Evolutionary conservation across 2,113 vertebrate genomes (phyloP).

Genomic region (Caranx melampygus): DNA sequence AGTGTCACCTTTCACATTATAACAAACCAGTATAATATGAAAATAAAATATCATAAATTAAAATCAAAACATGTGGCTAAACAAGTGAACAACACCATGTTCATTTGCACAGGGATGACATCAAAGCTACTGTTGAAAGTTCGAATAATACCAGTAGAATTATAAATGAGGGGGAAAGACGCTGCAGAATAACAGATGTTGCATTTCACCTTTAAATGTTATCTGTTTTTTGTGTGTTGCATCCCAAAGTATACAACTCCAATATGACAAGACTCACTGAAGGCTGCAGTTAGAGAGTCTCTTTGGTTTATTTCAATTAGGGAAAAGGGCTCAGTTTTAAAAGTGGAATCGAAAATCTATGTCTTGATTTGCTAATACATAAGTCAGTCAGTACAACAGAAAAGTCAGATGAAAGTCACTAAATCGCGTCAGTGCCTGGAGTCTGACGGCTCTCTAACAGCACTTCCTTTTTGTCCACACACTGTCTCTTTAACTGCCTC

Average conservation of each 20-base stretch:
- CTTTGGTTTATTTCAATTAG: neutral
- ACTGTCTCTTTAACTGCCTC: slow-evolving; percentile 38
- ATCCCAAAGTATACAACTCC: neutral
- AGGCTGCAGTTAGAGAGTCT: neutral
- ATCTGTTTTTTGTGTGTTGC: neutral
- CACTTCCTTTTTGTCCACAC: slow-evolving; percentile 23
- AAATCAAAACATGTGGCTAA: neutral
- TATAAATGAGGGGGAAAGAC: slow-evolving; percentile 7
- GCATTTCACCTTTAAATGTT: neutral
- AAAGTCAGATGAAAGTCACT: slow-evolving; percentile 21
- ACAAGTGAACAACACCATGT: neutral
- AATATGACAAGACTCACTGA: neutral
- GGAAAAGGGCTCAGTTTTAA: neutral
- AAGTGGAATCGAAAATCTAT: neutral
- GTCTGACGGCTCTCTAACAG: slow-evolving; percentile 26
- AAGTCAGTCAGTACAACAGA: neutral
- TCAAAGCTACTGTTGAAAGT: neutral
- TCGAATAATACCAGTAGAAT: slow-evolving; percentile 12
- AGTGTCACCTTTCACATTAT: neutral
- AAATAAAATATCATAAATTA: neutral
- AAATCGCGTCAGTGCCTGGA: slow-evolving; percentile 27
- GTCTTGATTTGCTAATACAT: neutral
- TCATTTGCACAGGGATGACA: too few species aligned
- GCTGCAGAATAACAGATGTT: slow-evolving; percentile 4
- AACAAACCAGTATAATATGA: neutral